Percentiles rank a stretch among this genome's conserved stretches.
phyloP scores from a whole-genome alignment of 2,797 vertebrate species.

The Perodicticus potto region DNA sequence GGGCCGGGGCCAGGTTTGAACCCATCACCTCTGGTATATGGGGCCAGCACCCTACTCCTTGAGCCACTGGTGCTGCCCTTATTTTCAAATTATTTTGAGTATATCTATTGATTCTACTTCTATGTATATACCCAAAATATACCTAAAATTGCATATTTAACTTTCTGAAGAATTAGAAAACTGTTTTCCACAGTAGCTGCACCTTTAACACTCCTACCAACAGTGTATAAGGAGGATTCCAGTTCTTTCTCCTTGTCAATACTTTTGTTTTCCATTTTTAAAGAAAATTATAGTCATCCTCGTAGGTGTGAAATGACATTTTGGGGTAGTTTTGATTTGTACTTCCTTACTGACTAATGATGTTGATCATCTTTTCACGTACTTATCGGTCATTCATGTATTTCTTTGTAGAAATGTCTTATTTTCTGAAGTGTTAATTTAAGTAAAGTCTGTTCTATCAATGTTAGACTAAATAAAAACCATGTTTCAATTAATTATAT shows the following conservation, averaged over 20 bases:
- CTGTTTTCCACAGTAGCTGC: background rate
- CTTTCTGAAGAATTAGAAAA: background rate
- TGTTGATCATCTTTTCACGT: background rate
- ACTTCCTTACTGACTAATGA: background rate
- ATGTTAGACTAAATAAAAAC: background rate
- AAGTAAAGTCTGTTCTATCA: background rate
- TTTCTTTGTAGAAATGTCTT: constrained; percentile 14
- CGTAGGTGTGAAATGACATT: background rate
- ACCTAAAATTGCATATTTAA: background rate
- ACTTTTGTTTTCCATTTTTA: background rate
- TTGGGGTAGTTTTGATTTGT: constrained; percentile 1
- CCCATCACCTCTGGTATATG: too few relatives aligned
- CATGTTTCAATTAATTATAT: background rate
- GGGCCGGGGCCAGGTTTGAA: too few relatives aligned
- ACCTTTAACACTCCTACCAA: background rate
- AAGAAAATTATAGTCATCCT: background rate
- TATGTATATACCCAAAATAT: background rate
- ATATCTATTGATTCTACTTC: background rate
- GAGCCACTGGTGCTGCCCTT: too few relatives aligned
- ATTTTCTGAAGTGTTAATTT: constrained; percentile 20
- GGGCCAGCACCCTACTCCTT: too few relatives aligned
- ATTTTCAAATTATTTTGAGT: background rate
- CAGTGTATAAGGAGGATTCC: background rate
- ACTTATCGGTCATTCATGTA: background rate
- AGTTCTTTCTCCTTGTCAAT: background rate